phyloP scores from a whole-genome alignment of 2,113 vertebrate species.

The Laticauda colubrina region DNA sequence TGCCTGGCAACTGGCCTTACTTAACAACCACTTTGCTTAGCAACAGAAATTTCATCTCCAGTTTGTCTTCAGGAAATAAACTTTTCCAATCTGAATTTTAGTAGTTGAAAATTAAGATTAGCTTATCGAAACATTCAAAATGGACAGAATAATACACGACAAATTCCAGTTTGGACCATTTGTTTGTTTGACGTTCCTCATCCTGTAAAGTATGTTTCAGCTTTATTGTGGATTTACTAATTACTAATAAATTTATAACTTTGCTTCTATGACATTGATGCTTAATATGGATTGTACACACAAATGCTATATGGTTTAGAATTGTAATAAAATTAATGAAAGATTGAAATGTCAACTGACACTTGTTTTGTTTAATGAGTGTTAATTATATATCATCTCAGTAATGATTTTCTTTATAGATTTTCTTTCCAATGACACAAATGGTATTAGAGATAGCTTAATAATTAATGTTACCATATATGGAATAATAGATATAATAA shows the following conservation, averaged over 20 bases:
- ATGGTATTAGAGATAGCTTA: not conserved
- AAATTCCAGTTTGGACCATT: not conserved
- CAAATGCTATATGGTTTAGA: not conserved
- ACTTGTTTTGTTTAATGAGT: not conserved
- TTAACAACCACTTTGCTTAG: not conserved
- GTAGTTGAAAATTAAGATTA: not conserved
- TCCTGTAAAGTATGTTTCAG: not conserved
- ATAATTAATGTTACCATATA: not conserved
- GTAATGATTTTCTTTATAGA: not conserved
- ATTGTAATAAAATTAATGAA: not conserved
- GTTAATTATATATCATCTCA: not conserved
- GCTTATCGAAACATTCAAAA: not conserved
- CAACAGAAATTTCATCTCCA: not conserved
- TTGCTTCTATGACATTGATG: not conserved
- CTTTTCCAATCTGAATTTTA: not conserved
- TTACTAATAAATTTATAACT: not conserved
- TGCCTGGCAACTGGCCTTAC: not conserved
- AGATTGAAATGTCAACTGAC: not conserved
- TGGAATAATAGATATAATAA: not conserved
- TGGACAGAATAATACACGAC: not conserved
- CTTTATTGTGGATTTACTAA: not conserved
- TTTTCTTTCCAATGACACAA: not conserved
- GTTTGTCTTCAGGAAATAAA: not conserved
- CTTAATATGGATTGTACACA: not conserved
- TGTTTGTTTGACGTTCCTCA: not conserved